phyloP scores from a whole-genome alignment of 1,140 invertebrate genomes.

The Meloidogyne floridensis region DNA sequence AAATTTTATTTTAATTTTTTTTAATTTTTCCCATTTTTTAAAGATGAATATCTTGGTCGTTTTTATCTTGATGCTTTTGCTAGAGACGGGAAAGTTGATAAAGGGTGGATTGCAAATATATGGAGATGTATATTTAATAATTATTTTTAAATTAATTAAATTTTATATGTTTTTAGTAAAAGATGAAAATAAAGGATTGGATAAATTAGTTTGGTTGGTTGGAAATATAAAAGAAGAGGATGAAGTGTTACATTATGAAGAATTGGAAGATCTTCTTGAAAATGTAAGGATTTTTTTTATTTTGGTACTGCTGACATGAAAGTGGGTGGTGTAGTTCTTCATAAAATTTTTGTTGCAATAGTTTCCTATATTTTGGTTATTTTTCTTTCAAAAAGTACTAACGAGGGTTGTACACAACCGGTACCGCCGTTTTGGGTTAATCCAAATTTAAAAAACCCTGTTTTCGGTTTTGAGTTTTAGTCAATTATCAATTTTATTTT shows the following conservation, averaged over 20 bases:
- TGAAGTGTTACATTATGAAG: constrained; percentile 52
- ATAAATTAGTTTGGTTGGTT: constrained; percentile 62
- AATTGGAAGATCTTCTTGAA: constrained; percentile 54
- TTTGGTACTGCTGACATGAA: too few species aligned
- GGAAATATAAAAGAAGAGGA: constrained; percentile 57
- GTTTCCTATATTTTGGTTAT: too few species aligned
- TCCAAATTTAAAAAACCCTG: too few species aligned
- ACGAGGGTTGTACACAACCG: too few species aligned
- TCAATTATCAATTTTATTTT: too few species aligned
- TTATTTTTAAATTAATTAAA: constrained; percentile 6
- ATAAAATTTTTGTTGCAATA: too few species aligned
- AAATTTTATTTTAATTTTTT: constrained; percentile 31
- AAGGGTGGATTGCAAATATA: constrained; percentile 54
- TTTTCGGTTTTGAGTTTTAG: too few species aligned
- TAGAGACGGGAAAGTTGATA: constrained; percentile 47
- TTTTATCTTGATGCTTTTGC: constrained; percentile 62
- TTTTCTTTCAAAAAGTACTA: too few species aligned
- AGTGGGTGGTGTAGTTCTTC: too few species aligned
- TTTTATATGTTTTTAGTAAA: constrained; percentile 45
- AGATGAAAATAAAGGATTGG: constrained; percentile 53
- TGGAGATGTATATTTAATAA: constrained; percentile 50
- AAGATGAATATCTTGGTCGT: constrained; percentile 60
- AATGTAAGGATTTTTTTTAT: constrained; percentile 39
- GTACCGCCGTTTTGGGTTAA: too few species aligned
- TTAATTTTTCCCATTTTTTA: neutral